These are phyloP conservation scores for Probosciger aterrimus DNA, from an alignment of 2,113 vertebrate genomes.

Conservation along the genomic window DNA sequence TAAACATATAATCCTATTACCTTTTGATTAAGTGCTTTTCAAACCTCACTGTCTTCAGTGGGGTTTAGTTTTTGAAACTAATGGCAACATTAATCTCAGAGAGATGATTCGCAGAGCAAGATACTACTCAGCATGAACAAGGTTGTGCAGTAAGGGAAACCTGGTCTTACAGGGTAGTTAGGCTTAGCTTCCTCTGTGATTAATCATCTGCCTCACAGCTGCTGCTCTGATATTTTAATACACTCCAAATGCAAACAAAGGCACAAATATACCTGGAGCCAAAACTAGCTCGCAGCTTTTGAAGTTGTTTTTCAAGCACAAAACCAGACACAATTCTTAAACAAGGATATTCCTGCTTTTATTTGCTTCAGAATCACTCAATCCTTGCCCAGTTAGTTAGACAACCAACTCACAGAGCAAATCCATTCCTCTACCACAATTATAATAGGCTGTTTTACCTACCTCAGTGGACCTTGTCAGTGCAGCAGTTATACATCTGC, in stretches of 20 bases:
- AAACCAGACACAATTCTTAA: neutral
- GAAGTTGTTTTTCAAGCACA: constrained; percentile 15
- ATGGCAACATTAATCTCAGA: constrained; percentile 20
- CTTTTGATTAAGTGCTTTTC: constrained; percentile 4
- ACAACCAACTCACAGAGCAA: neutral
- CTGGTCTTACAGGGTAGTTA: neutral
- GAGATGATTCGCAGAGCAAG: neutral
- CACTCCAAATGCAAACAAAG: constrained; percentile 31
- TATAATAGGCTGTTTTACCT: neutral
- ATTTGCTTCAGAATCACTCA: neutral
- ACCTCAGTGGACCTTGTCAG: neutral
- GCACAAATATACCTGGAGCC: neutral
- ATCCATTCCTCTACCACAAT: neutral
- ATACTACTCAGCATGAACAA: constrained; percentile 11
- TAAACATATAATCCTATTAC: neutral
- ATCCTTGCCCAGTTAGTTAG: neutral
- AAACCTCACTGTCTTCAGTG: neutral
- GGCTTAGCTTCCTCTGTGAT: constrained; percentile 25
- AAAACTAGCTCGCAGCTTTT: neutral
- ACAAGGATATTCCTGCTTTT: neutral
- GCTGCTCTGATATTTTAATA: neutral
- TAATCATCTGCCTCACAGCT: constrained; percentile 40
- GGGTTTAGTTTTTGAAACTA: constrained; percentile 7
- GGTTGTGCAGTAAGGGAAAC: constrained; percentile 10
- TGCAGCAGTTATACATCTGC: neutral